Conservation (phyloP, 2,113 vertebrate species). For the Mustela nigripes region DNA sequence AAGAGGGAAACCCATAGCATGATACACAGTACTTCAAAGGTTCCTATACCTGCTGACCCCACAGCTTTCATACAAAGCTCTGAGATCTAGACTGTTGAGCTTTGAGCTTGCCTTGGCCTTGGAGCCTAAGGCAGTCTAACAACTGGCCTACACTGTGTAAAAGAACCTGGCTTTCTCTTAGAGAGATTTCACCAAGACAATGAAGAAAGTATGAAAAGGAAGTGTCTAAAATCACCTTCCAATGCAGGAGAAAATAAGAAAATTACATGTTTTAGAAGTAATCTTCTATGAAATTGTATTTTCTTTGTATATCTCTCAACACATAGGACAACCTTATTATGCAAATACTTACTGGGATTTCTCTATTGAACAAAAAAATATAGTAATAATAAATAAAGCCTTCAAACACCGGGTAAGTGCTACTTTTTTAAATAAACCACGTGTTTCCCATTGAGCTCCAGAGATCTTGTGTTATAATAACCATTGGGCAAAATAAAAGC, state of each 20-base stretch:
- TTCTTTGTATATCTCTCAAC: not conserved
- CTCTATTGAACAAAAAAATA: not conserved
- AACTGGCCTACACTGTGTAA: not conserved
- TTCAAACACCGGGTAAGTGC: not conserved
- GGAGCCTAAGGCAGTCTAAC: not conserved
- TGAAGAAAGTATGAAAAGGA: not conserved
- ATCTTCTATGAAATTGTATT: not conserved
- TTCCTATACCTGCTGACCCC: conserved; percentile 44
- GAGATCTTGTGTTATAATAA: not conserved
- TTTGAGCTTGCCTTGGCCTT: conserved; percentile 58
- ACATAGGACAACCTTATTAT: not conserved
- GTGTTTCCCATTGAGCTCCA: not conserved
- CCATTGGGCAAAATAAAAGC: not conserved
- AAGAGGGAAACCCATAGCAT: conserved; percentile 53
- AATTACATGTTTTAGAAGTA: not conserved
- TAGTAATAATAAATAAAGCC: not conserved
- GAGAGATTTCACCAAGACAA: conserved; percentile 43
- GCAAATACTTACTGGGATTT: conserved; percentile 57
- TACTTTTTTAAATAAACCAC: not conserved
- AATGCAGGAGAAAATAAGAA: not conserved
- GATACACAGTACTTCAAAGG: conserved; percentile 56
- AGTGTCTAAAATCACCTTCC: not conserved
- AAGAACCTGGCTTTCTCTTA: not conserved
- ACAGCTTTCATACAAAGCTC: not conserved
- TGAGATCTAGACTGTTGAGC: not conserved